Evolutionary conservation across 2,888 invertebrate species (phyloP).

Genomic region (Digitonthophagus gazella): DNA sequence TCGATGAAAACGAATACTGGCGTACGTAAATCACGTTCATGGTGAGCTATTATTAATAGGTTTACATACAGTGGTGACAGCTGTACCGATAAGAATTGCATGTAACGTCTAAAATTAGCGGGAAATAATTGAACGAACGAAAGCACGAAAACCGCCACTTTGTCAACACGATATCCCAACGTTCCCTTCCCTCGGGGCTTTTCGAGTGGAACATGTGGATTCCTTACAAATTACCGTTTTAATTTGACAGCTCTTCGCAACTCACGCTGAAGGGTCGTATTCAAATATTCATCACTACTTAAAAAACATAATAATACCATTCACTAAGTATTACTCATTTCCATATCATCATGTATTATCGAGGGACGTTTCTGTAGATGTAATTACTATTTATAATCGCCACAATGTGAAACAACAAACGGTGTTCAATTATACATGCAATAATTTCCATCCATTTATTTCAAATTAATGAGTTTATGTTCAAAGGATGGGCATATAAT

Average conservation of each 20-base stretch:
- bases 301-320: background rate
- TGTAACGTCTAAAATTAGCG: background rate
- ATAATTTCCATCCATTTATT: too few species aligned
- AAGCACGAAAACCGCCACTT: background rate
- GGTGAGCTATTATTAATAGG: background rate
- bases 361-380: background rate
- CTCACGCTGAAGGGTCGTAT: background rate
- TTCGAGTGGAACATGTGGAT: background rate
- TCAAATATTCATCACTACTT: background rate
- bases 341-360: background rate
- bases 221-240: background rate
- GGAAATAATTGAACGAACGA: background rate
- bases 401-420: too few species aligned
- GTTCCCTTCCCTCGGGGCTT: background rate
- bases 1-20: background rate
- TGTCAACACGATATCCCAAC: background rate
- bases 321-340: background rate
- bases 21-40: background rate
- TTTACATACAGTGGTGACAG: too few species aligned
- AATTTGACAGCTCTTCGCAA: background rate
- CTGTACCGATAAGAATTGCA: background rate
- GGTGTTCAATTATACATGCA: too few species aligned
- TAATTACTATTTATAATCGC: background rate
- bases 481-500: too few species aligned
- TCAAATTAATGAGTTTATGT: too few species aligned